phyloP scores from a whole-genome alignment of 1,140 invertebrate species.

The Drosophila sp. region DNA sequence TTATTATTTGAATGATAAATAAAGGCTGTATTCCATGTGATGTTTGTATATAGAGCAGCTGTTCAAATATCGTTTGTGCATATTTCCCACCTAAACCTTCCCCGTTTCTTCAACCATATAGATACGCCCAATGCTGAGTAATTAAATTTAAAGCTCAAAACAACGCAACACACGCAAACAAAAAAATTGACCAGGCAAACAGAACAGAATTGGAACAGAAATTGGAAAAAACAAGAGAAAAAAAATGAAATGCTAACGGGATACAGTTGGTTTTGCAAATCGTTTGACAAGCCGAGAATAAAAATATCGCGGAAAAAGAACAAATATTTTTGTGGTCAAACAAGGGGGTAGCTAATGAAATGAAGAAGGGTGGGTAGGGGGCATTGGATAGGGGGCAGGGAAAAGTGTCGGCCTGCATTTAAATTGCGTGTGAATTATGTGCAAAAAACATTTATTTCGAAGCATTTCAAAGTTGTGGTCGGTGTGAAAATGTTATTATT shows the following conservation, averaged over 20 bases:
- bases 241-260: constrained; percentile 73
- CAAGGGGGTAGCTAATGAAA: not conserved
- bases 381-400: too few species aligned
- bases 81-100: constrained; percentile 19
- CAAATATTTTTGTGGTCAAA: constrained; percentile 46
- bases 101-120: constrained; percentile 12
- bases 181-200: constrained; percentile 62
- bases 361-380: constrained; percentile 4
- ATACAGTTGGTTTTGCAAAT: constrained; percentile 78
- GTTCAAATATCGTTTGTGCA: constrained; percentile 62
- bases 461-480: constrained; percentile 69
- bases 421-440: constrained; percentile 80
- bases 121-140: constrained; percentile 56
- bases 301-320: constrained; percentile 41
- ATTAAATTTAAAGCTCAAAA: constrained; percentile 82
- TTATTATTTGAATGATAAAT: constrained; percentile 11
- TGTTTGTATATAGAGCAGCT: constrained; percentile 68
- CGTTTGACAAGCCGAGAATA: constrained; percentile 64
- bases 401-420: constrained; percentile 43
- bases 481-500: constrained; percentile 61
- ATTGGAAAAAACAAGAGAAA: constrained; percentile 45
- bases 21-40: constrained; percentile 13
- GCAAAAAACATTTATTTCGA: constrained; percentile 61
- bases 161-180: constrained; percentile 50
- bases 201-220: constrained; percentile 61